Evolutionary conservation across 1,140 invertebrate species (phyloP).

Genomic region (Geopemphigus sp.): DNA sequence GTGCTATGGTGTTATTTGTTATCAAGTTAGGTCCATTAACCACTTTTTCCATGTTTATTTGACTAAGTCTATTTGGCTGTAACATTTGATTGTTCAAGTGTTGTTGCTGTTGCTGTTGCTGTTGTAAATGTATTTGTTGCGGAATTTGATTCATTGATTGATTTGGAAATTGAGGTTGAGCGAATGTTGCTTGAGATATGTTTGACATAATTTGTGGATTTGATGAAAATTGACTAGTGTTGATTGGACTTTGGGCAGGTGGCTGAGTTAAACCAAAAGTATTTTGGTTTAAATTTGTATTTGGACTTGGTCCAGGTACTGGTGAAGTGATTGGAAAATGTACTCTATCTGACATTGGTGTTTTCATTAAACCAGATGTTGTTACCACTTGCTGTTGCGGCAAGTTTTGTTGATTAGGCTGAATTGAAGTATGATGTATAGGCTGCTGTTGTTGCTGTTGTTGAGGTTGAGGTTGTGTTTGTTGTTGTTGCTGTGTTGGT

Average conservation of each 20-base stretch:
- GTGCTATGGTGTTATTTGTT: not conserved
- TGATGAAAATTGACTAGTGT: constrained; percentile 46
- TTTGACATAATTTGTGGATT: constrained; percentile 51
- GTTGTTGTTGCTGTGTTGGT: constrained; percentile 57
- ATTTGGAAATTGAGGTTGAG: constrained; percentile 53
- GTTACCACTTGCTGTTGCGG: constrained; percentile 44
- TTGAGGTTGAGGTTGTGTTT: constrained; percentile 56
- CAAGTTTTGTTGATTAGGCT: constrained; percentile 46
- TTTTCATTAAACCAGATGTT: constrained; percentile 33
- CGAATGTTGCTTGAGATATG: constrained; percentile 52
- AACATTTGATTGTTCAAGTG: constrained; percentile 46
- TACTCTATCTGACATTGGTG: constrained; percentile 34
- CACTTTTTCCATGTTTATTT: constrained; percentile 42
- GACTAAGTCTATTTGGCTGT: constrained; percentile 37
- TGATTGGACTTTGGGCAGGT: constrained; percentile 47
- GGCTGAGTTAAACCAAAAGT: constrained; percentile 47
- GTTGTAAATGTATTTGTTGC: constrained; percentile 42
- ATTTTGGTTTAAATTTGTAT: constrained; percentile 54
- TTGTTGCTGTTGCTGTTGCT: constrained; percentile 55
- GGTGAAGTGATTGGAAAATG: constrained; percentile 45
- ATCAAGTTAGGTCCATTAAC: constrained; percentile 39
- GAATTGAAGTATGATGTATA: constrained; percentile 51
- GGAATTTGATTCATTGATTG: constrained; percentile 50
- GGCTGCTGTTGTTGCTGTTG: constrained; percentile 52
- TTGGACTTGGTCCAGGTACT: constrained; percentile 66